Evolutionary conservation across 2,888 invertebrate species (phyloP), one percentile per base, ranked within the genome.

Genomic region (Cetonia aurata): DNA sequence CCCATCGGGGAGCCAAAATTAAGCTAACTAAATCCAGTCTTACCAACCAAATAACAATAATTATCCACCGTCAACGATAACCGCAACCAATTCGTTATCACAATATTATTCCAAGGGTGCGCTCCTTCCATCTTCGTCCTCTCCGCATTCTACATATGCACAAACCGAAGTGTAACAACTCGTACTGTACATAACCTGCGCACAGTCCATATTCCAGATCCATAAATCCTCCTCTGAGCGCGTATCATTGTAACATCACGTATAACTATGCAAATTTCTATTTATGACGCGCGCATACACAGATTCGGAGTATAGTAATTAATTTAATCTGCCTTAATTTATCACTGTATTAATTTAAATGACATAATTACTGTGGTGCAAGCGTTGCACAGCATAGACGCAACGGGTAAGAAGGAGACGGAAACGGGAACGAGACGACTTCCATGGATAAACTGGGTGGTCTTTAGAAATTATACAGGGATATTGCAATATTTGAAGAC

Each of bases 281-380:
- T 72, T 75, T 74, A 72, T 71, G 68, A 68, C 68, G 56, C 37
- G 33, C 56, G 17, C 56, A 56, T 41, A 56, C 41, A 56, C 56
- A 56, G n/a, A 68, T 46, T 25, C 69, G 44, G 52, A 62, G 25
- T 25, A 25, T 25, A 25, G 72, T 75, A 76, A 77, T 77, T 77
- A 78, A 75, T 78, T 77, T 77, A 76, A 77, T 78, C 71, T 74
- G 75, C 48, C 62, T 75, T 75, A 76, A 74, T 74, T 77, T 77
- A 79, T 79, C 78, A 74, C 69, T 65, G 76, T 74, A 75, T 75
- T 75, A 75, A 80, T 80, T 79, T 79, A 79, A 79, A 79, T 77
- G 76, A 77, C 77, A 79, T 79, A 80, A 79, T 79, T 79, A 78
- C 75, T 74, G 71, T 69, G 68, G 52, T 25, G 31, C 53, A 13